phyloP scores from a whole-genome alignment of 2,888 invertebrate species.

The Leptogaster cylindrica region DNA sequence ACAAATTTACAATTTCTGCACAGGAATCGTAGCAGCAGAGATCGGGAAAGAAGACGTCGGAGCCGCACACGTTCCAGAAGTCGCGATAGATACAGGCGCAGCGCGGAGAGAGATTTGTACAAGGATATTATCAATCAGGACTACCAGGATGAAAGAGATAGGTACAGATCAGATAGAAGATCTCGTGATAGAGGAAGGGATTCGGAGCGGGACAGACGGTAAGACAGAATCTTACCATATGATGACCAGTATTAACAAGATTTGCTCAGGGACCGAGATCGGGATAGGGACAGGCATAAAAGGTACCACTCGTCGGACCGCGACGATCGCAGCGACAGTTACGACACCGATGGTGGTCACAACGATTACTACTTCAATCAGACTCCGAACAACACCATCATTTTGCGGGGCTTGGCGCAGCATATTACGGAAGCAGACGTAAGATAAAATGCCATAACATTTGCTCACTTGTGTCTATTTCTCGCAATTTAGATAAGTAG shows the following conservation, averaged over 20 bases:
- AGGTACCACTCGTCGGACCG: conserved; percentile 51
- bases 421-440: conserved; percentile 81
- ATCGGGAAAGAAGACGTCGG: conserved; percentile 56
- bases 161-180: conserved; percentile 42
- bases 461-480: conserved; percentile 26
- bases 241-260: no score
- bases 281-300: conserved; percentile 45
- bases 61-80: conserved; percentile 57
- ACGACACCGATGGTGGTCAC: conserved; percentile 56
- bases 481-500: conserved; percentile 71
- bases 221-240: background rate
- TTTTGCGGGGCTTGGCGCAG: conserved; percentile 75
- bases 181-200: conserved; percentile 49
- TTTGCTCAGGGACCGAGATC: no score
- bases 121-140: conserved; percentile 60
- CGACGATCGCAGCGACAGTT: conserved; percentile 54
- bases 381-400: conserved; percentile 73
- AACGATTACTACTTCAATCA: conserved; percentile 66
- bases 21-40: conserved; percentile 55
- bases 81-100: conserved; percentile 55
- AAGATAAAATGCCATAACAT: conserved; percentile 54
- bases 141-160: conserved; percentile 55
- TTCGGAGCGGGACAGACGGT: conserved; percentile 49
- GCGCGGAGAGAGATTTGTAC: conserved; percentile 58
- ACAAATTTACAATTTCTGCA: no score